A percentile compares a stretch with the other conserved stretches of the same genome.
phyloP scores from a whole-genome alignment of 1,140 invertebrate species.

The Protaetia brevitarsis region DNA sequence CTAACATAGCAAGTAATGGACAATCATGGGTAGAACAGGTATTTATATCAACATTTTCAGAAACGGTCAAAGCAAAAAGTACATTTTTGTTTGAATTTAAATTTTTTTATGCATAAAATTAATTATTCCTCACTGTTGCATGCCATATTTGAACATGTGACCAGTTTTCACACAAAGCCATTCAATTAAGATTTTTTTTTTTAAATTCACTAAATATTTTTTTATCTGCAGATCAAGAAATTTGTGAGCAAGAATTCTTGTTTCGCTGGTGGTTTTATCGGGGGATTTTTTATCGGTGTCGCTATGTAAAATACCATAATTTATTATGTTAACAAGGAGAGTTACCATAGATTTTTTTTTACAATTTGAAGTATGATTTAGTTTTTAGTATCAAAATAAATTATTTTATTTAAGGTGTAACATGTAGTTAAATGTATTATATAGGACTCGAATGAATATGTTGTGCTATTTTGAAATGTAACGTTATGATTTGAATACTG shows the following conservation, averaged over 20 bases:
- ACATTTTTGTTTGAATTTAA: not conserved
- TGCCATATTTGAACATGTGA: no score
- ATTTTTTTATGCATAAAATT: no score
- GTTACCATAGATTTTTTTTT: not conserved
- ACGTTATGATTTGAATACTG: no score
- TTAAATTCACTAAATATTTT: not conserved
- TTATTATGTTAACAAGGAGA: not conserved
- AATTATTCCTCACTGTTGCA: no score
- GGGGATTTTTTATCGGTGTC: conserved; percentile 26
- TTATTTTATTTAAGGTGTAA: no score
- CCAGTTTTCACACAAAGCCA: no score
- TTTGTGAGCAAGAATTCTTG: conserved; percentile 18
- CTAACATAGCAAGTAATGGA: not conserved
- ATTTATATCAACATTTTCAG: not conserved
- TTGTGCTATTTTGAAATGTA: no score
- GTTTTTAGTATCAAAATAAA: no score
- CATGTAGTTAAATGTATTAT: no score
- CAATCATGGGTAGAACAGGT: conserved; percentile 12
- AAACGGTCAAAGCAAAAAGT: no score
- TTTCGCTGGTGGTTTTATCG: conserved; percentile 25
- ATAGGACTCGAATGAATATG: no score
- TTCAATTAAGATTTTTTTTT: no score
- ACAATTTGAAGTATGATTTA: not conserved
- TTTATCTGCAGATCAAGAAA: not conserved
- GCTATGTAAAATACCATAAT: not conserved